phyloP scores from a whole-genome alignment of 2,888 invertebrate genomes.

The Troides oblongomaculatus region DNA sequence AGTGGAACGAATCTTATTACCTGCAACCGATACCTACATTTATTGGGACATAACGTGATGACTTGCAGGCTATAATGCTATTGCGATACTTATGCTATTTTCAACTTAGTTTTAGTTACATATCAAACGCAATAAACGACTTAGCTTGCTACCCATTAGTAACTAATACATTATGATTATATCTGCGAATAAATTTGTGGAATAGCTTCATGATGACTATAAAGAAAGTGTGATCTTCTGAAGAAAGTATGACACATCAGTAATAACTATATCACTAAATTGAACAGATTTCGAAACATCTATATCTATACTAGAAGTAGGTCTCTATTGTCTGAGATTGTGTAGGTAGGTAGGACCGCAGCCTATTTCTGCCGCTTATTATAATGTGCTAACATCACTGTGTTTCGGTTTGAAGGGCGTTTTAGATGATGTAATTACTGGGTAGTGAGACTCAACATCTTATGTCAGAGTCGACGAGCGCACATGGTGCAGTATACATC shows the following conservation, averaged over 20 bases:
- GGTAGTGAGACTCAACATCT: too few species aligned
- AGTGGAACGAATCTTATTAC: conserved; percentile 30
- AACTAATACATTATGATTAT: not conserved
- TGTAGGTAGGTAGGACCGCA: too few species aligned
- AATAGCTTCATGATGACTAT: not conserved
- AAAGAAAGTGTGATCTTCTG: not conserved
- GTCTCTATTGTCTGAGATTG: too few species aligned
- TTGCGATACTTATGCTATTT: conserved; percentile 28
- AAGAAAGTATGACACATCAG: not conserved
- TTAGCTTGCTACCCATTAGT: not conserved
- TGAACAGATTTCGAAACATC: not conserved
- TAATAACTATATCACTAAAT: not conserved
- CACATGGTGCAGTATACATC: too few species aligned
- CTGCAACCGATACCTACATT: conserved; percentile 28
- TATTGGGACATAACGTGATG: conserved; percentile 28
- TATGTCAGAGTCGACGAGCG: too few species aligned
- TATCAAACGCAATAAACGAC: conserved; percentile 12
- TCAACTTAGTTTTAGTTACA: conserved; percentile 24
- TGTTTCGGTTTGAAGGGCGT: too few species aligned
- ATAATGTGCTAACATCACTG: too few species aligned
- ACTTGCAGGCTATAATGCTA: conserved; percentile 24
- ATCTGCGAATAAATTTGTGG: not conserved
- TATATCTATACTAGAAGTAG: too few species aligned
- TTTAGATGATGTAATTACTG: too few species aligned
- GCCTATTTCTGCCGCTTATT: too few species aligned